A percentile compares a stretch with the other conserved stretches of the same genome.
phyloP scores from a whole-genome alignment of 2,113 vertebrate genomes.

The Ictalurus furcatus region DNA sequence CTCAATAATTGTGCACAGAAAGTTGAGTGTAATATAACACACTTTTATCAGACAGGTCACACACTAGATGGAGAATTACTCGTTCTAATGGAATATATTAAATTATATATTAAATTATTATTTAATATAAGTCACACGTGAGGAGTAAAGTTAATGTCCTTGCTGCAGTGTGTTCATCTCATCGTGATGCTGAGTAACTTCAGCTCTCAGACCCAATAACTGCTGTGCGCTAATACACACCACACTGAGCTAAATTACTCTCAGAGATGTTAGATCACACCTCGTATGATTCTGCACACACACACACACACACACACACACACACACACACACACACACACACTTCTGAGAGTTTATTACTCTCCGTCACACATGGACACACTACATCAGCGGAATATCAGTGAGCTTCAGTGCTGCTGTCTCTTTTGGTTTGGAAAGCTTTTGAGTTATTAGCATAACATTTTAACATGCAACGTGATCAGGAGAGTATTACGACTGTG shows the following conservation, averaged over 20 bases:
- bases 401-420: not conserved
- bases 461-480: not conserved
- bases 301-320: not conserved
- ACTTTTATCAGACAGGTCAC: not conserved
- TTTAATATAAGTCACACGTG: not conserved
- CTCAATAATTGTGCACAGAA: not conserved
- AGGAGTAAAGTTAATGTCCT: not conserved
- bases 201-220: not conserved
- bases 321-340: not conserved
- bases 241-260: slow-evolving; percentile 31
- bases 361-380: not conserved
- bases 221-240: not conserved
- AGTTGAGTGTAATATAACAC: not conserved
- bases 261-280: not conserved
- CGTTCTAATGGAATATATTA: too few species aligned
- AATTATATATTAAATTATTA: too few species aligned
- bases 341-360: not conserved
- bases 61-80: too few species aligned
- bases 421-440: not conserved
- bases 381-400: not conserved
- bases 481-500: not conserved
- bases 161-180: not conserved
- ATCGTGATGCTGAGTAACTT: too few species aligned
- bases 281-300: not conserved
- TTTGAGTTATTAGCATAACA: not conserved